A percentile compares a stretch with the other conserved stretches of the same genome.
Conservation (phyloP, 2,113 vertebrate genomes). For the Eidolon helvum region DNA sequence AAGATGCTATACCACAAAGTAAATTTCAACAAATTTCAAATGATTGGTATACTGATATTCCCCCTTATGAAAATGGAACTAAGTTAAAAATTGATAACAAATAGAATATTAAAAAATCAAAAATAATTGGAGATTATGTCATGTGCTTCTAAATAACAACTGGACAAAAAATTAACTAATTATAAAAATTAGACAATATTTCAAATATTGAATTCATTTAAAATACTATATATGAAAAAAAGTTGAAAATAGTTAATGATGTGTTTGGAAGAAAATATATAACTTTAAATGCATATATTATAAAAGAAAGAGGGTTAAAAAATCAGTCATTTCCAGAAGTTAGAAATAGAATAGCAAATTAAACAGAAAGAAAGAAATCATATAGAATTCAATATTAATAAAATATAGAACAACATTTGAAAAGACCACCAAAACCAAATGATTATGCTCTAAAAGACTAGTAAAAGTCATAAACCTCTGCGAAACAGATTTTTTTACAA, state of each 20-base stretch:
- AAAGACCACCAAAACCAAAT: neutral
- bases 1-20: neutral
- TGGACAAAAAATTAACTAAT: neutral
- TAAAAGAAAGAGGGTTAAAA: neutral
- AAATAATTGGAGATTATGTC: neutral
- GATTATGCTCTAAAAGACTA: neutral
- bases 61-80: neutral
- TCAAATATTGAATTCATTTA: neutral
- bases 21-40: neutral
- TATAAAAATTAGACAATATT: neutral
- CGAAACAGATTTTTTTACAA: neutral
- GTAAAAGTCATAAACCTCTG: neutral
- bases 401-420: neutral
- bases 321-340: neutral
- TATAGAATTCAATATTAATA: neutral
- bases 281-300: neutral
- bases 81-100: neutral
- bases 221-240: neutral
- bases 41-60: neutral
- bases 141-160: neutral
- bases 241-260: neutral
- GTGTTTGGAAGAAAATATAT: neutral
- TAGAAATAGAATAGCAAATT: neutral
- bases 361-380: neutral
- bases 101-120: neutral